Evolutionary conservation across 1,140 invertebrate species (phyloP), one percentile per base, ranked within the genome.

Genomic region (Phortica variegata): DNA sequence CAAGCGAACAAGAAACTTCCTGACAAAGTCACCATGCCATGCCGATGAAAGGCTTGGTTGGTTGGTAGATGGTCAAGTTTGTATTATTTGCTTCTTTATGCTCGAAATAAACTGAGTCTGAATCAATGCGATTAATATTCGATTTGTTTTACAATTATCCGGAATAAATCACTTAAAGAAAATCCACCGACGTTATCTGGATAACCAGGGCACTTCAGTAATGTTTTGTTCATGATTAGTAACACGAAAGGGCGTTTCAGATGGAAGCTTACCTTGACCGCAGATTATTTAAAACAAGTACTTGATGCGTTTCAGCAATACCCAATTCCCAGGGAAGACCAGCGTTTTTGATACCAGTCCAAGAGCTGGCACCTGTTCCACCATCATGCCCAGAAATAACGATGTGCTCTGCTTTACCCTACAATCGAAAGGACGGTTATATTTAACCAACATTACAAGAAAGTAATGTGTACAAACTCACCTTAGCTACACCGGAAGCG

Each of bases 351-450:
- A 93, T 92, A 54, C 89, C 95, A 2, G 95, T 98, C 95, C 95
- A 98, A 47, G 92, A 95, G 77, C 90, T 94, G 29, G 96, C 96
- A 17, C 96, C 96, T 31, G 96, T 99, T 33, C 96, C 96, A 43
- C 97, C 97, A 78, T 98, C 97, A 77, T 98, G 95, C 0, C 97
- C 97, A 20, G 95, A 98, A 58, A 99, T 97, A 6, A 95, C 93
- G 58, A 98, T 95, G 73, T 98, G 96, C 70, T 98, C 96, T 6
- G 94, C 94, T 82, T 98, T 98, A 36, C 95, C 95, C 87, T 92
- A 59, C 0, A 54, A 6, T 38, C 4, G 17, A 0, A 48, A 2
- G 19, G 23, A 48, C 7, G 13, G 29, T 12, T 13, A 46, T 48
- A 13, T 16, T 42, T 43, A n/a, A n/a, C n/a, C n/a, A n/a, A n/a